phyloP scores from a whole-genome alignment of 2,113 vertebrate species.

The Thalassoma bifasciatum region DNA sequence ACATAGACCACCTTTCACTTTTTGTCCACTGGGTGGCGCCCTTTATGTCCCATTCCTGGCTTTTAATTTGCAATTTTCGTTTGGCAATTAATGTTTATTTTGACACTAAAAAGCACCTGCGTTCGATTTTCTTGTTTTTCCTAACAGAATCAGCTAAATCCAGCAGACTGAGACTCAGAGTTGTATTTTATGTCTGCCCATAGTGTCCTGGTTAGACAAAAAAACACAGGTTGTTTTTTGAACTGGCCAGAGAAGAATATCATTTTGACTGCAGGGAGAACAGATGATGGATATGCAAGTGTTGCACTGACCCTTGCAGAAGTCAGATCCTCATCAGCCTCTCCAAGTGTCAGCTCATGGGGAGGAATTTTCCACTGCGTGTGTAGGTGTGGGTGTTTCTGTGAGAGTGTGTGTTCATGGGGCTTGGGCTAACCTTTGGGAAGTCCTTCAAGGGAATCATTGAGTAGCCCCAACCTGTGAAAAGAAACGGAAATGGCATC shows the following conservation, averaged over 20 bases:
- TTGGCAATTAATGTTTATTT: background rate
- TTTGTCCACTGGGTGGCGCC: slow-evolving; percentile 67
- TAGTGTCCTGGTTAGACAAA: background rate
- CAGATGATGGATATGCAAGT: slow-evolving; percentile 12
- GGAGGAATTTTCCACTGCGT: slow-evolving; percentile 73
- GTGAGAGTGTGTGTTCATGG: slow-evolving; percentile 9
- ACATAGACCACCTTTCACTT: slow-evolving; percentile 13
- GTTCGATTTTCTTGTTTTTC: background rate
- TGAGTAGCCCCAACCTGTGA: slow-evolving; percentile 53
- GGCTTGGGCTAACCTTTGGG: slow-evolving; percentile 48
- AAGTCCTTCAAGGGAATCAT: slow-evolving; percentile 60
- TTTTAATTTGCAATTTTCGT: background rate
- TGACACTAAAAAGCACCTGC: background rate
- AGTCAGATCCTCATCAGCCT: slow-evolving; percentile 37
- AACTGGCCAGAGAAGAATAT: too few species aligned
- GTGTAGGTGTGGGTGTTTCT: slow-evolving; percentile 21
- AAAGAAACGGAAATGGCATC: slow-evolving; percentile 45
- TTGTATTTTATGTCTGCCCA: background rate
- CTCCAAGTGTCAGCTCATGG: slow-evolving; percentile 45
- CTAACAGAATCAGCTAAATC: background rate
- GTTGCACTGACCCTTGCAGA: background rate
- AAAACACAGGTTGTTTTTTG: too few species aligned
- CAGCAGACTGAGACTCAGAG: background rate
- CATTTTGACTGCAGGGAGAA: slow-evolving; percentile 14
- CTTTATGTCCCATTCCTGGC: slow-evolving; percentile 23